Evolutionary conservation across 2,797 vertebrate genomes (phyloP), one percentile per base, ranked within the genome.

Genomic region (Psittacula derbiana): DNA sequence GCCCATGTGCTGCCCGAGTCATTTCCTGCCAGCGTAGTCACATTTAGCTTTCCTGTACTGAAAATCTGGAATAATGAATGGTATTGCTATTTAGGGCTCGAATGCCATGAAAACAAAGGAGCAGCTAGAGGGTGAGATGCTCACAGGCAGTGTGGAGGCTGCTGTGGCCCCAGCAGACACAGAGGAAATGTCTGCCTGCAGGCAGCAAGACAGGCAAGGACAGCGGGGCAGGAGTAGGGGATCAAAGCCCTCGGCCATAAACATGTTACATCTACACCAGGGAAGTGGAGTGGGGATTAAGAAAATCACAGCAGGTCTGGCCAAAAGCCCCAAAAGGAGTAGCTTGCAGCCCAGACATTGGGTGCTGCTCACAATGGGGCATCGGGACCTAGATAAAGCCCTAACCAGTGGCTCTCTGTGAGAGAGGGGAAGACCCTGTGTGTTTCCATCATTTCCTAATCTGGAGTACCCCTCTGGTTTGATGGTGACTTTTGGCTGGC

Each of bases 11-110:
- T 86, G 87, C 89, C 79, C 0, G 0, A 83, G 87, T 78, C 0
- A 1, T 71, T 96, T 96, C 95, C 96, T 95, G 88, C 36, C 74
- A 46, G 69, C 2, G 0, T 11, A 19, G 80, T 69, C 95, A 86
- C 75, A 92, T 92, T 88, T 83, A 95, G 88, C 62, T 90, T 95
- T 95, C 88, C 94, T 83, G 76, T 49, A 88, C 52, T 30, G 24
- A 65, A 89, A 90, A 65, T 50, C 71, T 66, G 74, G 71, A 61
- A 75, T 86, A 89, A 82, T 73, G 62, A 91, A 65, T 0, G 0
- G 55, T 44, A 3, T 66, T 64, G 83, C 87, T 95, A 74, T 94
- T 94, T 92, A 41, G 33, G 82, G 75, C 52, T 94, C 12, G 57
- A 92, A 80, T 57, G 50, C 40, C 64, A 33, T 16, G 49, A 76